phyloP scores from a whole-genome alignment of 2,888 invertebrate genomes.

The Lymantria dispar region DNA sequence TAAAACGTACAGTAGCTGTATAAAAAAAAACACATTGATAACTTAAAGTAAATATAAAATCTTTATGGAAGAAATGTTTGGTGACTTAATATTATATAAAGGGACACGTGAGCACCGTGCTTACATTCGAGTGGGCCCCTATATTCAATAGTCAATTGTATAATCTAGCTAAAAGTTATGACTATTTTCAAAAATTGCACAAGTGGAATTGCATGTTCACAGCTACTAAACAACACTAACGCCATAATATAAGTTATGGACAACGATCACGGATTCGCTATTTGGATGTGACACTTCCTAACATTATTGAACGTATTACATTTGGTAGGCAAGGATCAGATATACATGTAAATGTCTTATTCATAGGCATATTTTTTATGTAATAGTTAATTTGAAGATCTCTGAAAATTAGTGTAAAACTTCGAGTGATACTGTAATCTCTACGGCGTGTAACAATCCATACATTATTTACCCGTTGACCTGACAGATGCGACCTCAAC shows the following conservation, averaged over 20 bases:
- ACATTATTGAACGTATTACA: slow-evolving; percentile 54
- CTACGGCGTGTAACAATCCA: slow-evolving; percentile 57
- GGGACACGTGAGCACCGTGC: slow-evolving; percentile 66
- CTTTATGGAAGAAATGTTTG: slow-evolving; percentile 77
- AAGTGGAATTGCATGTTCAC: slow-evolving; percentile 81
- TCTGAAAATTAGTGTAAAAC: slow-evolving; percentile 70
- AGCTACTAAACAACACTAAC: slow-evolving; percentile 74
- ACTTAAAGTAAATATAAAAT: slow-evolving; percentile 79
- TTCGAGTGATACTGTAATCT: slow-evolving; percentile 82
- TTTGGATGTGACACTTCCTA: slow-evolving; percentile 53
- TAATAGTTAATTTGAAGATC: slow-evolving; percentile 75
- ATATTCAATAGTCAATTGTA: slow-evolving; percentile 79
- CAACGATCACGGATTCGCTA: slow-evolving; percentile 59
- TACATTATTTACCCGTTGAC: slow-evolving; percentile 57
- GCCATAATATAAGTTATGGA: slow-evolving; percentile 60
- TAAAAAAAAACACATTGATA: slow-evolving; percentile 74
- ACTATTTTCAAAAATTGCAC: slow-evolving; percentile 81
- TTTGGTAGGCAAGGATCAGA: slow-evolving; percentile 71
- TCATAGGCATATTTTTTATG: slow-evolving; percentile 60
- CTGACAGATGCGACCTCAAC: slow-evolving; percentile 69
- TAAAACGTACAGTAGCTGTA: slow-evolving; percentile 61
- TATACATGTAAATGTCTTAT: slow-evolving; percentile 64
- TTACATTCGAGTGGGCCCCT: slow-evolving; percentile 75
- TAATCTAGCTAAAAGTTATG: slow-evolving; percentile 80
- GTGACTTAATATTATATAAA: slow-evolving; percentile 61